These are phyloP conservation scores for Matsumyia berberina DNA, from an alignment of 2,888 invertebrate genomes.

Conservation along the genomic window DNA sequence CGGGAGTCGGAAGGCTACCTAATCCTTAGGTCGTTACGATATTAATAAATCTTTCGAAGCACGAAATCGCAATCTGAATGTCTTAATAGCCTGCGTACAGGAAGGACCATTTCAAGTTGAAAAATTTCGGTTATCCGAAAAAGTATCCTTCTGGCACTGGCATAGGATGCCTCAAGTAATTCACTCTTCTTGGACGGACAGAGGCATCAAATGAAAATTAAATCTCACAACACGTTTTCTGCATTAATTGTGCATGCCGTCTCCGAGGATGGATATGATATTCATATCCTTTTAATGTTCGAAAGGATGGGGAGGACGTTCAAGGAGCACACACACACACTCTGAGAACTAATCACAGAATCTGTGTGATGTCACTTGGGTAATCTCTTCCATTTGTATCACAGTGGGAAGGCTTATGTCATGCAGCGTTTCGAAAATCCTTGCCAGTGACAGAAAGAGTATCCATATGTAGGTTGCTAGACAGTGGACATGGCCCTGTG, in stretches of 20 bases:
- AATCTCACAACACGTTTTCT: conserved; percentile 17
- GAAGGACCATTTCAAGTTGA: neutral
- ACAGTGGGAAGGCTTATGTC: neutral
- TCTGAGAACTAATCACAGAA: neutral
- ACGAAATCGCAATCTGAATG: conserved; percentile 12
- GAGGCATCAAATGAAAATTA: conserved; percentile 11
- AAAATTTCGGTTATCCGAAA: neutral
- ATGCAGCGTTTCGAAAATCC: neutral
- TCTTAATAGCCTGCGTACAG: neutral
- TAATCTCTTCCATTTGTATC: too few relatives aligned
- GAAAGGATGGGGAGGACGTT: neutral
- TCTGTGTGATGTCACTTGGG: conserved; percentile 12
- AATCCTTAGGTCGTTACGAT: neutral
- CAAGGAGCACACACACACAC: neutral
- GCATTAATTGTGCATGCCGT: conserved; percentile 22
- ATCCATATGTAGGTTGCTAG: neutral
- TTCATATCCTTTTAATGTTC: conserved; percentile 11
- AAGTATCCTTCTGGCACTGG: neutral
- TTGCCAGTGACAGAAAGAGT: neutral
- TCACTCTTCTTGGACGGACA: neutral
- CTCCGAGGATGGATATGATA: conserved; percentile 10
- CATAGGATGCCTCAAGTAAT: neutral
- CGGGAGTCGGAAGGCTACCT: neutral
- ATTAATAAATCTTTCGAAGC: conserved; percentile 23
- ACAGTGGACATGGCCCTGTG: neutral